Percentiles rank a stretch among this genome's conserved stretches.
phyloP scores from a whole-genome alignment of 2,888 invertebrate species.

The Meteorus cinctellus region DNA sequence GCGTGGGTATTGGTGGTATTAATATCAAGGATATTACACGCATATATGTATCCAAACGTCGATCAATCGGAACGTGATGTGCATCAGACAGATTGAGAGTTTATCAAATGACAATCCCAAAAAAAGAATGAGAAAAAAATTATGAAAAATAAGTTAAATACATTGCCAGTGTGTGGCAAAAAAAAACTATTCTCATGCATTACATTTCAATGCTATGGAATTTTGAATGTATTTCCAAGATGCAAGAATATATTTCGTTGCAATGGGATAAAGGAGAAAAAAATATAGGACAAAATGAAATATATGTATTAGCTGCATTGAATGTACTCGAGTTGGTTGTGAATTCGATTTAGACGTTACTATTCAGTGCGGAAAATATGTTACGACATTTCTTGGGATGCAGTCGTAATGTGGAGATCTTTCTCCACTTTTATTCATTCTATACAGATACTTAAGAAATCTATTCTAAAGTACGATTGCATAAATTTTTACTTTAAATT shows the following conservation, averaged over 20 bases:
- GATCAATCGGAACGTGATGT: slow-evolving; percentile 22
- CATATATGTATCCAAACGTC: background rate
- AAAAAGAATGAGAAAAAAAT: background rate
- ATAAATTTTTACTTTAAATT: too few species aligned
- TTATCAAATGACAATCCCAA: slow-evolving; percentile 17
- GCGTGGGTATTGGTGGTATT: too few species aligned
- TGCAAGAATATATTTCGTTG: background rate
- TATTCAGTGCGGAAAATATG: slow-evolving; percentile 5
- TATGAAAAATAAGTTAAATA: background rate
- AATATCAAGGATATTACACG: too few species aligned
- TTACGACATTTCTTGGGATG: background rate
- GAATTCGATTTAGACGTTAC: background rate
- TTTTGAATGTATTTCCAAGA: background rate
- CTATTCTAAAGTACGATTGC: too few species aligned
- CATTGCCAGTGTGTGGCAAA: background rate
- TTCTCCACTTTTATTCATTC: too few species aligned
- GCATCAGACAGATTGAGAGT: slow-evolving; percentile 19
- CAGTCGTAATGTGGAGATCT: too few species aligned
- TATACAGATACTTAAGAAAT: too few species aligned
- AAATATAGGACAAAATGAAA: background rate
- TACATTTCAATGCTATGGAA: background rate
- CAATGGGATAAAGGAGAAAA: background rate
- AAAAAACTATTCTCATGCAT: background rate
- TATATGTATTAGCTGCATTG: background rate
- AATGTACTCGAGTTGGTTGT: background rate